Base-by-base conservation (phyloP, 64 coral and sea anemone genomes). In the Pocillopora damicornis region DNA sequence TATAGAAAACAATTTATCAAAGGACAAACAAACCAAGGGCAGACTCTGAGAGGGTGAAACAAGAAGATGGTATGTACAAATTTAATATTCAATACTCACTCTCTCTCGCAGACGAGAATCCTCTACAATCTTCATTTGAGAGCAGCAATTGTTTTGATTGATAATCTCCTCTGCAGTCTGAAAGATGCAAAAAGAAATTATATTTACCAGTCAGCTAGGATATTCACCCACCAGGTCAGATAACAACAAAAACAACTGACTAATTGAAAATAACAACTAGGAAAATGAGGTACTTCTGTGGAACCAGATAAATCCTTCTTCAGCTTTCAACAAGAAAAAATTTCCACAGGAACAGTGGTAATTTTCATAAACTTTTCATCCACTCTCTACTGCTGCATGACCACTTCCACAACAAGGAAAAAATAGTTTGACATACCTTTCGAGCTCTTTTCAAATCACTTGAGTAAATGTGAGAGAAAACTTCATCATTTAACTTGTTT, bases 361-460 rank as follows among this genome's bases (percentile, higher is more conserved):
- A 51, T 51, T 51, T 51, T 51, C 42, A 51, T 51, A 11, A 16
- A 5, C 11, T 77, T 22, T 26, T 42, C 26, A 16, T 26, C 14
- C 11, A 1, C 51, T 37, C 35, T 36, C 20, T 26, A 30, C 18
- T n/a, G 1, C 22, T 13, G 11, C 7, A 8, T 38, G 17, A 36
- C n/a, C 37, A 34, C 10, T 45, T 79, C n/a, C 18, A 20, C 37
- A 60, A 18, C 30, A 56, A 14, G 22, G 37, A 9, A 11, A 26
- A 26, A 17, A 18, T 20, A 45, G 34, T 60, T n/a, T 71, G 18
- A 20, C 86, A 68, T 75, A 95, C 94, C 87, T 81, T 92, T n/a
- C 73, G 71, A 61, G 94, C 94, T 76, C 94, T 92, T 45, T 92
- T 20, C 75, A 96, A 90, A 75, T 96, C 94, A 96, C 94, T 96